These are phyloP conservation scores for Agelaius tricolor DNA, from an alignment of 2,113 vertebrate genomes.

Conservation along the genomic window DNA sequence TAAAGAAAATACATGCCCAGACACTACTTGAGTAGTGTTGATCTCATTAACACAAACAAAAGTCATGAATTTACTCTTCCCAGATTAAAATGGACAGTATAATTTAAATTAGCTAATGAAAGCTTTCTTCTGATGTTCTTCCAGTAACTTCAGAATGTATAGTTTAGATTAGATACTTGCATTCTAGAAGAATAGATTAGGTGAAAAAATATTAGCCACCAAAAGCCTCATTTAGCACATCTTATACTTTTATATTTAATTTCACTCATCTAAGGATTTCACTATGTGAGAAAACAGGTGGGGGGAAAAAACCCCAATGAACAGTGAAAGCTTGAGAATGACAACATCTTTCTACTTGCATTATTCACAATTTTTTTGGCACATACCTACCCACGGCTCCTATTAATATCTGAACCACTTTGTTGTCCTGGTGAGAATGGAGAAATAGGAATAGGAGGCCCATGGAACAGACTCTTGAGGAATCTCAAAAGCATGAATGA, in stretches of 20 bases:
- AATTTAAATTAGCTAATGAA: not conserved
- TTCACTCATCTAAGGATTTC: not conserved
- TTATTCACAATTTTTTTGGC: not conserved
- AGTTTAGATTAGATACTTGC: not conserved
- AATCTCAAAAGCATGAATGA: not conserved
- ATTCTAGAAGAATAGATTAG: not conserved
- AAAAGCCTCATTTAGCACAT: not conserved
- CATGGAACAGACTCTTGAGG: not conserved
- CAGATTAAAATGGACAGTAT: not conserved
- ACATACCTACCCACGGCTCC: not conserved
- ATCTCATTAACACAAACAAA: not conserved
- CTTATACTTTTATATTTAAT: not conserved
- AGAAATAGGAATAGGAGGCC: not conserved
- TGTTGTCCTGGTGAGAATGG: not conserved
- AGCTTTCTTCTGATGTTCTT: not conserved
- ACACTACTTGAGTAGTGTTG: not conserved
- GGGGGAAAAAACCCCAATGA: not conserved
- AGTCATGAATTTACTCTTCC: not conserved
- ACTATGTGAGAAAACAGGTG: not conserved
- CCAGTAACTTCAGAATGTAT: not conserved
- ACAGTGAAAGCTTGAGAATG: not conserved
- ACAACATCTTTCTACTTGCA: not conserved
- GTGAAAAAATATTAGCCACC: not conserved
- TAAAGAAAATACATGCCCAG: not conserved
- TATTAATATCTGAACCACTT: not conserved